Conservation (phyloP, 2,113 vertebrate genomes). For the Promerops cafer region DNA sequence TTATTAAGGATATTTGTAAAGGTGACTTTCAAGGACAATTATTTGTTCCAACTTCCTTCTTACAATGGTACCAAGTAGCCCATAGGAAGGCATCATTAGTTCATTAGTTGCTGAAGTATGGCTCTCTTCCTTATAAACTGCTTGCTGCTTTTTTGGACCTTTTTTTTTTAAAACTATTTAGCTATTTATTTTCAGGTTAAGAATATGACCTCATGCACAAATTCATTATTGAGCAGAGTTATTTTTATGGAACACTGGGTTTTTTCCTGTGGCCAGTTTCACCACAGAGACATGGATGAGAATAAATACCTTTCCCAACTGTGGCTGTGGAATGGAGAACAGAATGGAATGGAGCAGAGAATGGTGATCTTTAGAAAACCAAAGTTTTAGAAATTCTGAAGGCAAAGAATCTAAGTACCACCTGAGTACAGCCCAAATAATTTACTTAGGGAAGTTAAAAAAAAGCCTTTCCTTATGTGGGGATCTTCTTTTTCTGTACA, state of each 20-base stretch:
- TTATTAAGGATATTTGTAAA: neutral
- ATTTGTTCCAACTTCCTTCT: neutral
- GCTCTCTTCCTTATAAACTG: neutral
- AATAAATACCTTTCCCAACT: neutral
- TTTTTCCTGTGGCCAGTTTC: neutral
- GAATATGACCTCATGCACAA: neutral
- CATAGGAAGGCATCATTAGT: neutral
- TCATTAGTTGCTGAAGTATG: neutral
- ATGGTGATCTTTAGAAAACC: neutral
- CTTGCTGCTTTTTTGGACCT: neutral
- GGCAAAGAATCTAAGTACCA: neutral
- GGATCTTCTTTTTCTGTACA: neutral
- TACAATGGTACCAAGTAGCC: neutral
- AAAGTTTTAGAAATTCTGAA: neutral
- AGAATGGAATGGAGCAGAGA: neutral
- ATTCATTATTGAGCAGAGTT: neutral
- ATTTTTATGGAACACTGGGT: neutral
- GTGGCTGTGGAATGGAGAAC: neutral
- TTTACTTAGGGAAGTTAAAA: neutral
- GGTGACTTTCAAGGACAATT: neutral
- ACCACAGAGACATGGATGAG: neutral
- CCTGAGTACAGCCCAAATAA: neutral
- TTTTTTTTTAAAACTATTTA: neutral
- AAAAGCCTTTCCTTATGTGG: neutral
- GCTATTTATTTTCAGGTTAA: neutral